These are phyloP conservation scores for Heliconius aoede DNA, from an alignment of 2,888 invertebrate species.

Conservation along the genomic window DNA sequence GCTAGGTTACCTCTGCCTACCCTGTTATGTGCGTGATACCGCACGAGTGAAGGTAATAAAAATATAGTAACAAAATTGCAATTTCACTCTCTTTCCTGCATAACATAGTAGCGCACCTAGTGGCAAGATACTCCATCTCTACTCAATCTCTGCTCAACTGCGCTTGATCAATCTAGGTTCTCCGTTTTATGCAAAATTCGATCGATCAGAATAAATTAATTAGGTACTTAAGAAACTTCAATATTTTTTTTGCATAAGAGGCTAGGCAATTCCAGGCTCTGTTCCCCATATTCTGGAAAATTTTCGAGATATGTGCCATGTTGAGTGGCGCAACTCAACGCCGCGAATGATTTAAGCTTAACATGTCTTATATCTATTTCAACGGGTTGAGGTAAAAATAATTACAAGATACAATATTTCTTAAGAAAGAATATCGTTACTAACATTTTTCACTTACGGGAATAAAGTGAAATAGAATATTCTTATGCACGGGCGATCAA, in stretches of 20 bases:
- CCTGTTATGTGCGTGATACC: neutral
- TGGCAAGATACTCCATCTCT: neutral
- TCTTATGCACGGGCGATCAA: slow-evolving; percentile 19
- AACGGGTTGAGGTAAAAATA: neutral
- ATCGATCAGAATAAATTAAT: too few species aligned
- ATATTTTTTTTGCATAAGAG: too few species aligned
- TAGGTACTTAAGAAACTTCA: too few species aligned
- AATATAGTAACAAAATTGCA: too few species aligned
- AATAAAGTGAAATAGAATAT: slow-evolving; percentile 41
- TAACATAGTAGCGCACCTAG: neutral
- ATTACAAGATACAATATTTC: slow-evolving; percentile 6
- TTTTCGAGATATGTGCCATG: neutral
- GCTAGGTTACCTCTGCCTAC: neutral
- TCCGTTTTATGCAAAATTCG: too few species aligned
- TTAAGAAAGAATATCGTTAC: slow-evolving; percentile 8
- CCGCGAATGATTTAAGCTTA: too few species aligned
- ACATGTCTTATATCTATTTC: neutral
- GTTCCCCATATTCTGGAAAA: neutral
- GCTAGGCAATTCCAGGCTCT: too few species aligned
- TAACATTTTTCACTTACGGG: slow-evolving; percentile 35
- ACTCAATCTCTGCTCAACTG: neutral
- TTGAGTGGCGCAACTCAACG: neutral
- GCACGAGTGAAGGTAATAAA: too few species aligned
- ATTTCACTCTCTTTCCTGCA: neutral
- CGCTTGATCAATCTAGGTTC: too few species aligned